These are phyloP conservation scores for Alviniconcha marisindica DNA, from an alignment of 1,140 invertebrate genomes.

Conservation along the genomic window DNA sequence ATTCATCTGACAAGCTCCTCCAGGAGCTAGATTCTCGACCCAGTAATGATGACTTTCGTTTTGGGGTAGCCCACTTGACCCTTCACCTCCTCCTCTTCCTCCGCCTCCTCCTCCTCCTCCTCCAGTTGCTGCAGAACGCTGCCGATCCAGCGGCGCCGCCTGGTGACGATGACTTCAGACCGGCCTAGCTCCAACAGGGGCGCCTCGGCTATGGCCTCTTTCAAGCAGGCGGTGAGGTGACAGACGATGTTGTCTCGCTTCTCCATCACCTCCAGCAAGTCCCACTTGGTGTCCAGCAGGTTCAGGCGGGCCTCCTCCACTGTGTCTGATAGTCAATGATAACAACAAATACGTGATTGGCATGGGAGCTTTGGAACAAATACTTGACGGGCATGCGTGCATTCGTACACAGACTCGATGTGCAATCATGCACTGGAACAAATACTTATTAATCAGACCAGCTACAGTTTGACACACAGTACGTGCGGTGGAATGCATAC, in stretches of 20 bases:
- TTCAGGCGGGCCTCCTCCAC: constrained; percentile 17
- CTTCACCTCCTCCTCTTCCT: background rate
- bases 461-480: too few relatives aligned
- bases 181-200: background rate
- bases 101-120: background rate
- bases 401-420: too few relatives aligned
- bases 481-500: too few relatives aligned
- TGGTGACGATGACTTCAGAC: background rate
- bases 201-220: background rate
- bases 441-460: too few relatives aligned
- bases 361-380: too few relatives aligned
- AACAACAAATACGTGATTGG: too few relatives aligned
- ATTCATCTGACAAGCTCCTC: too few relatives aligned
- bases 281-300: constrained; percentile 24
- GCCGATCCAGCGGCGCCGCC: background rate
- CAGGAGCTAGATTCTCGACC: background rate
- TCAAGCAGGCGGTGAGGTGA: constrained; percentile 2
- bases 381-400: too few relatives aligned
- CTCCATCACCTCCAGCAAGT: constrained; percentile 28
- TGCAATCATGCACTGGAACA: too few relatives aligned
- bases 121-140: background rate
- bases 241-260: background rate
- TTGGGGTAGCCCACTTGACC: background rate
- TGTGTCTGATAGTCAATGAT: too few relatives aligned
- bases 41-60: background rate